Evolutionary conservation across 2,797 vertebrate species (phyloP).

Genomic region (Salarias fasciatus): DNA sequence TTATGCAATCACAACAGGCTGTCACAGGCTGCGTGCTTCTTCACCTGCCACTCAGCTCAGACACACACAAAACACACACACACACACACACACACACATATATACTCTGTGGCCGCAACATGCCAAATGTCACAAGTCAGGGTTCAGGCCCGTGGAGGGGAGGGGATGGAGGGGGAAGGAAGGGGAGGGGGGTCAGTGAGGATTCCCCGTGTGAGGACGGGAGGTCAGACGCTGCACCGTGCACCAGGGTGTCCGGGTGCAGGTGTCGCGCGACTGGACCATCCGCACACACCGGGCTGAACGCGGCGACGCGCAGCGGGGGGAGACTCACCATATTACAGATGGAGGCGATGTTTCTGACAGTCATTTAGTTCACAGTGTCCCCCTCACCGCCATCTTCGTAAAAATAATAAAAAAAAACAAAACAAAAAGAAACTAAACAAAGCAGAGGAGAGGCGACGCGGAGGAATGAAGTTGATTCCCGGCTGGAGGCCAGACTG

Average conservation of each 20-base stretch:
- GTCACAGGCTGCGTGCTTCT: conserved; percentile 19
- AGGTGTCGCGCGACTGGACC: conserved; percentile 14
- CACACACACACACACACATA: not conserved
- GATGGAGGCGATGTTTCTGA: conserved; percentile 99
- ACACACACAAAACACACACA: conserved; percentile 7
- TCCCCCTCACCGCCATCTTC: conserved; percentile 93
- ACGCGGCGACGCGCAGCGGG: conserved; percentile 40
- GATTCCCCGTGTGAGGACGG: no score
- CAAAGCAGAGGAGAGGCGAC: conserved; percentile 55
- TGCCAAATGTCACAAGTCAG: no score
- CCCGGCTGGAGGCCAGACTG: conserved; percentile 80
- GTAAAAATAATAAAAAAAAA: conserved; percentile 91
- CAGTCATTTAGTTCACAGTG: conserved; percentile 98
- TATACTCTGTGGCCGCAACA: no score
- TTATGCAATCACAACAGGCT: conserved; percentile 60
- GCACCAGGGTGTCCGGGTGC: no score
- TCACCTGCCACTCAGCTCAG: conserved; percentile 47
- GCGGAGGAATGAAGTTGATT: conserved; percentile 61
- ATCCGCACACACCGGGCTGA: conserved; percentile 25
- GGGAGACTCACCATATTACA: conserved; percentile 98
- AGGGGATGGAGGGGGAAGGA: no score
- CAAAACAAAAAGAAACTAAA: no score
- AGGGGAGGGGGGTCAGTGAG: no score
- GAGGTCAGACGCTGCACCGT: no score
- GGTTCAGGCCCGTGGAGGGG: no score